Percentiles rank a stretch among this genome's conserved stretches.
phyloP scores from a whole-genome alignment of 2,797 vertebrate species.

The Poecilia velifera region DNA sequence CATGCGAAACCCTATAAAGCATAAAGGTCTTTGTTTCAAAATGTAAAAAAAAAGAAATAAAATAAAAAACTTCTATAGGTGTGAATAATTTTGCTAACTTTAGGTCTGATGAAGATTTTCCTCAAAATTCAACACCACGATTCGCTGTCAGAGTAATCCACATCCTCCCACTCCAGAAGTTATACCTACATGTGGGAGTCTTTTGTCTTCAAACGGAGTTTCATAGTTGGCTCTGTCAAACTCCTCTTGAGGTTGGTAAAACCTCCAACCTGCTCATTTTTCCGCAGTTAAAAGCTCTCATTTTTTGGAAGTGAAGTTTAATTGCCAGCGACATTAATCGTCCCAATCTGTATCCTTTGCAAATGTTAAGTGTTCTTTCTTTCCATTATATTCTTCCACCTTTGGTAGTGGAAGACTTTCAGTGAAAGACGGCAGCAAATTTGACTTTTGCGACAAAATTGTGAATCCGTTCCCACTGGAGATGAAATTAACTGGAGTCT shows the following conservation, averaged over 20 bases:
- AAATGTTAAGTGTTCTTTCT: background rate
- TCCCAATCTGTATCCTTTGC: background rate
- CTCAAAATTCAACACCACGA: background rate
- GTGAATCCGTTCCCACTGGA: background rate
- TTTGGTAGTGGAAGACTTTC: background rate
- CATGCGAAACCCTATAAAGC: no score
- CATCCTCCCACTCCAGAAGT: background rate
- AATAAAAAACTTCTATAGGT: no score
- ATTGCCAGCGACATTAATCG: background rate
- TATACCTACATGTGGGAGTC: background rate
- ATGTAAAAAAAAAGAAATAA: no score
- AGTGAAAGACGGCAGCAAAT: background rate
- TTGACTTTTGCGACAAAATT: background rate
- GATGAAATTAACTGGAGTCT: background rate
- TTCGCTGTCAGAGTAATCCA: background rate
- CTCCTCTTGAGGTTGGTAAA: no score
- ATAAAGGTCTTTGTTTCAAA: no score
- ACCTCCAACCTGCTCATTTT: no score
- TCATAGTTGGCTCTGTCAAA: no score
- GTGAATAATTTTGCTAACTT: no score
- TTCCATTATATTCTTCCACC: background rate
- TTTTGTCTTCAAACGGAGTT: no score
- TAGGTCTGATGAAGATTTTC: no score
- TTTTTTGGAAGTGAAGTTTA: background rate
- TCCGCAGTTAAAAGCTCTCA: no score